Percentiles rank a stretch among this genome's conserved stretches.
phyloP scores from a whole-genome alignment of 92 coral and sea anemone genomes.

The Siderastrea radians region DNA sequence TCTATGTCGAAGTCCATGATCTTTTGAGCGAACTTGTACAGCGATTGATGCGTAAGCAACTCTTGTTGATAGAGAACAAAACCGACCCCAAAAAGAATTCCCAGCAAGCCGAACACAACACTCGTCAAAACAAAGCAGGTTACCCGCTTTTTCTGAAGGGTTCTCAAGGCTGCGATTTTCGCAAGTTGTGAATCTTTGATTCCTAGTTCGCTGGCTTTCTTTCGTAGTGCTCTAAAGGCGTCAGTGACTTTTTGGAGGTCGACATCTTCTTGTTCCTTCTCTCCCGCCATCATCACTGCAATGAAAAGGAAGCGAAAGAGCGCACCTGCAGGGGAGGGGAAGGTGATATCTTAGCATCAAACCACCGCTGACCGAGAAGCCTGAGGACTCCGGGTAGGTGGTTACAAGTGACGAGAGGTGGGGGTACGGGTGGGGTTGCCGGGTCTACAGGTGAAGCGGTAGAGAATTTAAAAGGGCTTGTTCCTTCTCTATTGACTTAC shows the following conservation, averaged over 20 bases:
- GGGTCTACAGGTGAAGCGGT: no score
- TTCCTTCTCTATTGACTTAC: no score
- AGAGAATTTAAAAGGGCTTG: no score
- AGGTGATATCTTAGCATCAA: no score
- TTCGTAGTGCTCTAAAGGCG: conserved; percentile 80
- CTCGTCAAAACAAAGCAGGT: conserved; percentile 24
- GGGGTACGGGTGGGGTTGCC: no score
- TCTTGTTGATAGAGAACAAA: conserved; percentile 58
- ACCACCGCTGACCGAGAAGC: no score
- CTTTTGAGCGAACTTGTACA: conserved; percentile 71
- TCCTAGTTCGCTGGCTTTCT: conserved; percentile 85
- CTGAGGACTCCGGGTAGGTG: no score
- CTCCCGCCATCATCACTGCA: conserved; percentile 33
- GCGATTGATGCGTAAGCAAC: conserved; percentile 41
- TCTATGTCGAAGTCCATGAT: conserved; percentile 82
- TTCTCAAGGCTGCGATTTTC: conserved; percentile 70
- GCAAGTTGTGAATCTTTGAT: conserved; percentile 75
- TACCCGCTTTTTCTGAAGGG: conserved; percentile 51
- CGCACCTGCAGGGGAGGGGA: no score
- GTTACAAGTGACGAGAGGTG: no score
- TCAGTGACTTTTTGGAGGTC: conserved; percentile 60
- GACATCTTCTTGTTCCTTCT: conserved; percentile 15
- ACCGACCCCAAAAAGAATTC: conserved; percentile 67
- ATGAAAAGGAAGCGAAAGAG: background rate
- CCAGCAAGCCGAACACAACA: conserved; percentile 66